Percentiles rank a stretch among this genome's conserved stretches.
Conservation (phyloP, 2,888 invertebrate species). For the Eudemis profundana region DNA sequence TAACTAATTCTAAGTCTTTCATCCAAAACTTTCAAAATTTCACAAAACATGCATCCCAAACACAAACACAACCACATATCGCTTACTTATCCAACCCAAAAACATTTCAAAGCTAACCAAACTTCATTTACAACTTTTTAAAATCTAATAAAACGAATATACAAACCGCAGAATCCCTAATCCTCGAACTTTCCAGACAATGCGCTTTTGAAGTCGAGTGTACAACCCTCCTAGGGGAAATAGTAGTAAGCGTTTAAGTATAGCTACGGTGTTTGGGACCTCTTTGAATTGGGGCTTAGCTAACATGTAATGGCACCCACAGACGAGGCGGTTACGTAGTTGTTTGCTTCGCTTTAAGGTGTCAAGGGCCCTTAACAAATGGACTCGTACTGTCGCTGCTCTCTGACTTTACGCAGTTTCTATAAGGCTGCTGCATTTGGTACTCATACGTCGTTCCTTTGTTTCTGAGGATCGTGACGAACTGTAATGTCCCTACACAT, state of each 20-base stretch:
- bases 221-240: neutral
- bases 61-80: slow-evolving; percentile 23
- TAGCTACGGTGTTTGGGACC: neutral
- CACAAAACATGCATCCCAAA: slow-evolving; percentile 3
- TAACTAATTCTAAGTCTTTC: no score
- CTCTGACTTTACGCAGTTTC: slow-evolving; percentile 49
- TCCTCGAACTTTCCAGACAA: slow-evolving; percentile 43
- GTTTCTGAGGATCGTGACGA: no score
- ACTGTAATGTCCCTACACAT: no score
- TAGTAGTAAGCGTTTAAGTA: neutral
- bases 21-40: no score
- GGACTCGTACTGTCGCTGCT: slow-evolving; percentile 62
- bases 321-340: slow-evolving; percentile 51
- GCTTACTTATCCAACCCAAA: neutral
- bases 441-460: neutral
- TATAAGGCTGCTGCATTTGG: slow-evolving; percentile 36
- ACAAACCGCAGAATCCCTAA: slow-evolving; percentile 24
- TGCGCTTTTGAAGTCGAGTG: slow-evolving; percentile 36
- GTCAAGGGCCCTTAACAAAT: slow-evolving; percentile 67
- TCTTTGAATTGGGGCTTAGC: neutral
- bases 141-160: slow-evolving; percentile 30
- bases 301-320: slow-evolving; percentile 19
- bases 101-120: slow-evolving; percentile 8
- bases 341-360: slow-evolving; percentile 62
- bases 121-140: slow-evolving; percentile 30